Percentiles rank a stretch among this genome's conserved stretches.
Conservation (phyloP, 2,888 invertebrate genomes). For the Anoncus sp. region DNA sequence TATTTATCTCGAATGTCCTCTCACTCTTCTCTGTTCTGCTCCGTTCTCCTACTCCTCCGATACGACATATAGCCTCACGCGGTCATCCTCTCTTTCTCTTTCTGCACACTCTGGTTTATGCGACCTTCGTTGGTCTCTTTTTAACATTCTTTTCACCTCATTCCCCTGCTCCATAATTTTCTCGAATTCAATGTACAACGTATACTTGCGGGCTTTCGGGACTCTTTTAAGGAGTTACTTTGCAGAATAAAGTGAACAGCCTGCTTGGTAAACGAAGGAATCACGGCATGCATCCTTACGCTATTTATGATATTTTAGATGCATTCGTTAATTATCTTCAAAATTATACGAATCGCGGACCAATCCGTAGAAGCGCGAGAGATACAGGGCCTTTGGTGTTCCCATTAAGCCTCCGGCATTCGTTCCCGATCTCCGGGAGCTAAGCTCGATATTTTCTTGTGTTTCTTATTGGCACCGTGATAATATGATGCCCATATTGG, state of each 20-base stretch:
- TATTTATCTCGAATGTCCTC: conserved; percentile 54
- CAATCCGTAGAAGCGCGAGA: too few species aligned
- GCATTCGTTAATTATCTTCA: conserved; percentile 4
- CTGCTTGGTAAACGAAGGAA: conserved; percentile 14
- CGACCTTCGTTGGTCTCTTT: conserved; percentile 38
- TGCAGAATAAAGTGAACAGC: conserved; percentile 16
- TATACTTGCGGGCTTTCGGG: conserved; percentile 37
- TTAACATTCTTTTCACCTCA: conserved; percentile 26
- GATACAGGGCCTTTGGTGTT: too few species aligned
- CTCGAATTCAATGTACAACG: background rate
- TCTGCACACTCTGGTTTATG: conserved; percentile 47
- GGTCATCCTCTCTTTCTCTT: conserved; percentile 42
- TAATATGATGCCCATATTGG: too few species aligned
- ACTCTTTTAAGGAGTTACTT: conserved; percentile 28
- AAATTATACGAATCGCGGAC: background rate
- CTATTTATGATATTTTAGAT: background rate
- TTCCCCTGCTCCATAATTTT: conserved; percentile 10
- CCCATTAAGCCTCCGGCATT: too few species aligned
- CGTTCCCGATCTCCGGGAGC: too few species aligned
- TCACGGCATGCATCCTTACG: conserved; percentile 1
- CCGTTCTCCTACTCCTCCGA: conserved; percentile 26
- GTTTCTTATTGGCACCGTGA: too few species aligned
- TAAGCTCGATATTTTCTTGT: too few species aligned
- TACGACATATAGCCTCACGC: conserved; percentile 46
- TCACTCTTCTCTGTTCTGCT: conserved; percentile 53